phyloP scores from a whole-genome alignment of 2,113 vertebrate genomes.

The Erythrolamprus reginae region DNA sequence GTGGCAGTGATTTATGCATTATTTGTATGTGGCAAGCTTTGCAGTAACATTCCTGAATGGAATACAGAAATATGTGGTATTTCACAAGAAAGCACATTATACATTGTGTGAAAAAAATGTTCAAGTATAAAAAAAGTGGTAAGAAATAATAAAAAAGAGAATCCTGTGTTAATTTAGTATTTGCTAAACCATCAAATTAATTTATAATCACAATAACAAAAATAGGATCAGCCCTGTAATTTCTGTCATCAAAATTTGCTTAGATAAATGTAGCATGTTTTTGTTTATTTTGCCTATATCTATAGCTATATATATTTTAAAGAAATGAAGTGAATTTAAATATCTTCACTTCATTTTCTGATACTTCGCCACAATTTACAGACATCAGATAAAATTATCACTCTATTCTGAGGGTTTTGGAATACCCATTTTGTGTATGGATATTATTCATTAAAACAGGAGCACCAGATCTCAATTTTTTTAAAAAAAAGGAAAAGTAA shows the following conservation, averaged over 20 bases:
- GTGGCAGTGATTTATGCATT: constrained; percentile 62
- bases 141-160: neutral
- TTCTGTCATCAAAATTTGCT: constrained; percentile 62
- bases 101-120: constrained; percentile 27
- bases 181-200: constrained; percentile 58
- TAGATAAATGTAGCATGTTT: constrained; percentile 66
- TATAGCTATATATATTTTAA: constrained; percentile 39
- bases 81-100: constrained; percentile 63
- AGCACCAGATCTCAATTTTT: neutral
- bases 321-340: constrained; percentile 10
- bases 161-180: constrained; percentile 22
- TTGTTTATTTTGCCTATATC: constrained; percentile 58
- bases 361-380: constrained; percentile 53
- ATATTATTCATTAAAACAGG: constrained; percentile 21
- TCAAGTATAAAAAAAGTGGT: constrained; percentile 24
- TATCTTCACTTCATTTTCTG: constrained; percentile 50
- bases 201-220: constrained; percentile 54
- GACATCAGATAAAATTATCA: constrained; percentile 58
- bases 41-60: constrained; percentile 21
- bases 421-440: constrained; percentile 37
- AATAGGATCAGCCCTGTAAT: constrained; percentile 53
- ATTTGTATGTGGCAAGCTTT: constrained; percentile 45
- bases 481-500: neutral
- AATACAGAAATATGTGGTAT: constrained; percentile 39
- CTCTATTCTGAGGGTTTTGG: constrained; percentile 52